Base-by-base conservation (phyloP, 2,797 vertebrate genomes). In the Neomorphus geoffroyi region DNA sequence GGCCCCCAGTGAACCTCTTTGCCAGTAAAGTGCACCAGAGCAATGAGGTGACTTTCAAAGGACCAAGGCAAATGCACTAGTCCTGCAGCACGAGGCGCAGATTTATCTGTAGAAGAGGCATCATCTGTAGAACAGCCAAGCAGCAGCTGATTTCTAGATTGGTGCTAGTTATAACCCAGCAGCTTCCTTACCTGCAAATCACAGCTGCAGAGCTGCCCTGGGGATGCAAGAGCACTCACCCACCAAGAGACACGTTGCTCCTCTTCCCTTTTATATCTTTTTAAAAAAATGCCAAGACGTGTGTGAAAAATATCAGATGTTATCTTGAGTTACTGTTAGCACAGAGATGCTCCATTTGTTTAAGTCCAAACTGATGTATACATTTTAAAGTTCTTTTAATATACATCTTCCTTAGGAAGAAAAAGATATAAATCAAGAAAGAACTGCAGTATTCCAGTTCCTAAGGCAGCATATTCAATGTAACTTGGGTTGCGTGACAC, bases 331-430 rank as follows among this genome's bases (percentile, higher is more conserved):
- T 89, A 53, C 17, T 35, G 13, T 30, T 26, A 53, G 17, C 22
- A 30, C 28, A 86, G 84, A 80, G 45, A 57, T 86, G 37, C 17
- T 73, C 43, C 51, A 35, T 48, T 39, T 19, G n/a, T 10, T 0
- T 28, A 61, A 43, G 9, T 51, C 26, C 18, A 53, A 69, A 57
- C 13, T 18, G 13, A 45, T 51, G 22, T 18, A 30, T 24, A 41
- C 12, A 60, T 58, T 96, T 88, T 60, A 64, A 89, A 92, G 60
- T 84, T 26, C 39, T 69, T 69, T 70, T 86, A 60, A 51, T 69
- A 37, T 74, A 50, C 30, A 62, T 24, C 18, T 86, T 88, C 30
- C 46, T 72, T 75, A 33, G 9, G 53, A 80, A 81, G 78, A 95
- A 88, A 43, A 92, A 43, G 1, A 17, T 39, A 33, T 35, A 83